These are phyloP conservation scores for Drosophila vallismaia DNA, from an alignment of 2,888 invertebrate genomes.

Conservation along the genomic window DNA sequence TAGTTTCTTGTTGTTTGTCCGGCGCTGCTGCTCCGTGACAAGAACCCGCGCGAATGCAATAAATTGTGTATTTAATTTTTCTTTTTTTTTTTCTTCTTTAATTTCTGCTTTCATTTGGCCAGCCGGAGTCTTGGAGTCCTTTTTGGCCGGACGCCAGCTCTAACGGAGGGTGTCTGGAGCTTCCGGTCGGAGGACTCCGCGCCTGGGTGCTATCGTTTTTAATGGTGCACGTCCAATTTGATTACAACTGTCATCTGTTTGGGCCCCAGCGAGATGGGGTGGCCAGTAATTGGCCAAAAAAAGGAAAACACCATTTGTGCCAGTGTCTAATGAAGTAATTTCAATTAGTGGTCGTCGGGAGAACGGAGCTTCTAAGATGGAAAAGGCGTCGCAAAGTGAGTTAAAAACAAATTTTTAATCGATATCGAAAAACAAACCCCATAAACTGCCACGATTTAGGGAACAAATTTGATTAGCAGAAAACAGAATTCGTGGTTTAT, in stretches of 20 bases:
- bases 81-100: constrained; percentile 63
- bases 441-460: not conserved
- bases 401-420: not conserved
- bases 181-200: constrained; percentile 47
- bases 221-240: constrained; percentile 77
- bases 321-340: constrained; percentile 75
- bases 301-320: constrained; percentile 41
- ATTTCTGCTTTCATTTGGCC: constrained; percentile 74
- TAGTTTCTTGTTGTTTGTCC: constrained; percentile 45
- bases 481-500: too few species aligned
- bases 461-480: too few species aligned
- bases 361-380: not conserved
- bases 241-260: constrained; percentile 75
- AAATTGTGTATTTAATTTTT: constrained; percentile 78
- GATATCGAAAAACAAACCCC: constrained; percentile 5
- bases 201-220: constrained; percentile 55
- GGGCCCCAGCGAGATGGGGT: constrained; percentile 32
- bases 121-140: constrained; percentile 21
- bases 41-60: constrained; percentile 70
- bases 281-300: constrained; percentile 30
- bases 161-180: constrained; percentile 65
- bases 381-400: not conserved
- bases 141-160: constrained; percentile 38
- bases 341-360: constrained; percentile 58
- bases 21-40: constrained; percentile 63